phyloP scores from a whole-genome alignment of 2,113 vertebrate genomes.

The Acanthochromis polyacanthus region DNA sequence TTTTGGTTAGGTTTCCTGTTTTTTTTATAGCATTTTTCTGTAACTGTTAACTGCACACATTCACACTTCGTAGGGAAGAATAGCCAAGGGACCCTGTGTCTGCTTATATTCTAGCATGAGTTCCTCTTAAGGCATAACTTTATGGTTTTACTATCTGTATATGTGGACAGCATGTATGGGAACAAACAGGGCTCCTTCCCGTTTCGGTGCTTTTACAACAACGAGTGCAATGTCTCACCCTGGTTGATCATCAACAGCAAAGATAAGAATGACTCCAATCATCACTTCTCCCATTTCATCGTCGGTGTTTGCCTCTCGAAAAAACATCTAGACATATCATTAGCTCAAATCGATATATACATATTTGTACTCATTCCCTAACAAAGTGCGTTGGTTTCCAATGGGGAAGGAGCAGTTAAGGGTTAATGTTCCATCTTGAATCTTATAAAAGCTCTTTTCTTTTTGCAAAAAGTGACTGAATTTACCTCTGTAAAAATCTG shows the following conservation, averaged over 20 bases:
- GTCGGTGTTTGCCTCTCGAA: not conserved
- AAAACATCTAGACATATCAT: not conserved
- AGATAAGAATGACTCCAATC: constrained; percentile 35
- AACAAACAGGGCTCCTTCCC: constrained; percentile 47
- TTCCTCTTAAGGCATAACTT: not conserved
- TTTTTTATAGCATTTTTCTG: not conserved
- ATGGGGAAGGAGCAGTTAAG: too few relatives aligned
- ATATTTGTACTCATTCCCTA: too few relatives aligned
- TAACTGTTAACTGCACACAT: not conserved
- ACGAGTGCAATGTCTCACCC: not conserved
- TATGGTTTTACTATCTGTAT: constrained; percentile 45
- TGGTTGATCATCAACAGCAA: constrained; percentile 65
- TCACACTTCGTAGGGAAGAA: not conserved
- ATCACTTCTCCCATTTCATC: not conserved
- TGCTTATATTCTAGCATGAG: not conserved
- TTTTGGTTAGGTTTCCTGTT: not conserved
- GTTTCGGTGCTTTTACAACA: constrained; percentile 46
- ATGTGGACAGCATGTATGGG: not conserved
- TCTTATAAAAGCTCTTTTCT: too few relatives aligned
- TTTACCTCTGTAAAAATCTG: too few relatives aligned
- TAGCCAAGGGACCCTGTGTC: not conserved
- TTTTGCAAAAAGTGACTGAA: too few relatives aligned
- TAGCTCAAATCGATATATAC: not conserved
- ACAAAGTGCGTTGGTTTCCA: too few relatives aligned
- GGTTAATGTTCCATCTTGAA: too few relatives aligned